Evolutionary conservation across 2,113 vertebrate genomes (phyloP), one percentile per base, ranked within the genome.

Genomic region (Oxyura jamaicensis): DNA sequence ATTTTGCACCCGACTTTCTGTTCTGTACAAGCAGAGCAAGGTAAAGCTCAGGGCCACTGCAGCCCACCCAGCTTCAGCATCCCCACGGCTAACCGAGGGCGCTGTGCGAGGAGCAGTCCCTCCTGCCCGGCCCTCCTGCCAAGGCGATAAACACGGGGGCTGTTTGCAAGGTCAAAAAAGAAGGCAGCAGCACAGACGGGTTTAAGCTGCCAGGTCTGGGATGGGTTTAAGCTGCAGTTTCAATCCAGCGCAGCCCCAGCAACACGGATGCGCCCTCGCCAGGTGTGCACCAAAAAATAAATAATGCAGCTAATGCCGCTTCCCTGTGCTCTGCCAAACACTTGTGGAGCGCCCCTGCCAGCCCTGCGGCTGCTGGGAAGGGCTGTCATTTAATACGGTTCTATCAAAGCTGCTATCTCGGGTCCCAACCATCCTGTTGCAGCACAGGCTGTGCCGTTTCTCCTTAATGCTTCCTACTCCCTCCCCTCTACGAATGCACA

Each of bases 11-110:
- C 59, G 69, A 44, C 71, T 60, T 74, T 26, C 46, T 87, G 78
- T 65, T 79, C 75, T 0, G 0, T 3, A 53, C 56, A 0, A 2
- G 55, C 15, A 4, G 6, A 66, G 26, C 50, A 80, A 80, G 55
- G 44, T 31, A 50, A 86, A 86, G 31, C 50, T 81, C 76, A 55
- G 1, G 1, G 85, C 82, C 89, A 69, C 63, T 41, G 42, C 67
- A 90, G 63, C 33, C n/a, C 67, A 39, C 26, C 8, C 4, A 0
- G 4, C 31, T 84, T 46, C 0, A 7, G 69, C 69, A 65, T 62
- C 17, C 29, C 62, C 35, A 28, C 13, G 35, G 46, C 74, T 22
- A 28, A 8, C 19, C 5, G 11, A 31, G 44, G 6, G 9, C 20
- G 8, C 35, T 31, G 6, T 39, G 19, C 7, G 22, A 2, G 11